Conservation (phyloP, 2,113 vertebrate genomes). For the Nyctereutes procyonoides region DNA sequence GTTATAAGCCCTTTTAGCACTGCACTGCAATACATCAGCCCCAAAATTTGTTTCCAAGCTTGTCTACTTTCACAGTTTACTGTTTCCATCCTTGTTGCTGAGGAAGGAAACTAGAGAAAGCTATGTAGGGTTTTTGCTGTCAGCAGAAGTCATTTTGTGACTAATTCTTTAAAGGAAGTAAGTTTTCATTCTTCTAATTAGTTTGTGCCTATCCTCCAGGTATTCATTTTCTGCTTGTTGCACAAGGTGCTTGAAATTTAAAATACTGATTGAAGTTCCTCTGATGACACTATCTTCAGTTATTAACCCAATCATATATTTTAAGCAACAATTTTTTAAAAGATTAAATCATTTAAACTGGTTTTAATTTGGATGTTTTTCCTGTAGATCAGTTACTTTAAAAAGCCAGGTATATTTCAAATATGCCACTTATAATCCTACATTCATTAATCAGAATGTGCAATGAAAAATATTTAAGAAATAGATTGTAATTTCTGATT, state of each 20-base stretch:
- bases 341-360: slow-evolving; percentile 9
- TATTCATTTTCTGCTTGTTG: not conserved
- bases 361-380: slow-evolving; percentile 5
- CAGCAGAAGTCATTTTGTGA: not conserved
- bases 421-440: not conserved
- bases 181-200: slow-evolving; percentile 32
- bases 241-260: slow-evolving; percentile 26
- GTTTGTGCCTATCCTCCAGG: not conserved
- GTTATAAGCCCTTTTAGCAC: not conserved
- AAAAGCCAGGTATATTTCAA: not conserved
- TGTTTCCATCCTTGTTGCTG: not conserved
- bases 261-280: slow-evolving; percentile 22
- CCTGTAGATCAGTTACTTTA: slow-evolving; percentile 2
- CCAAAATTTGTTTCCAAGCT: not conserved
- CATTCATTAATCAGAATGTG: not conserved
- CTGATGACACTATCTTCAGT: not conserved
- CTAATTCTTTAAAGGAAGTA: not conserved
- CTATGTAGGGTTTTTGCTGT: not conserved
- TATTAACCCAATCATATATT: slow-evolving; percentile 29
- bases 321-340: not conserved
- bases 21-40: not conserved
- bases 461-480: slow-evolving; percentile 39
- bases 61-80: not conserved
- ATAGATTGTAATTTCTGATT: not conserved
- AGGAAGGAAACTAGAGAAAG: slow-evolving; percentile 12